A percentile compares a stretch with the other conserved stretches of the same genome.
Conservation (phyloP, 2,113 vertebrate genomes). For the Donacobius atricapilla region DNA sequence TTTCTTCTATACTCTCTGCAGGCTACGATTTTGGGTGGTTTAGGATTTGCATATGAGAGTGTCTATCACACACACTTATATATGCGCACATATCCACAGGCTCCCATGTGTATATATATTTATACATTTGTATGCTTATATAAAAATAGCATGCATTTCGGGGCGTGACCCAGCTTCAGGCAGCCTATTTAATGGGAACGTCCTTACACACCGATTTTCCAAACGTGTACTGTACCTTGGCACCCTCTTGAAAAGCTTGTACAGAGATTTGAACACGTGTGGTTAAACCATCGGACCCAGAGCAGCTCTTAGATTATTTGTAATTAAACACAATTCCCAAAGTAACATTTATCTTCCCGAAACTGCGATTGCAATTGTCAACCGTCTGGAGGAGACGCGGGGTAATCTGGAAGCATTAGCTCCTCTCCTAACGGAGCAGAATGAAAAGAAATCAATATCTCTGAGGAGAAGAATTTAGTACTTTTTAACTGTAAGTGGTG, state of each 20-base stretch:
- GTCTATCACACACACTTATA: background rate
- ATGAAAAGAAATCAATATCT: conserved; percentile 87
- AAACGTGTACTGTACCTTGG: background rate
- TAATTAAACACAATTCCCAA: conserved; percentile 86
- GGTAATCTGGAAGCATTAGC: conserved; percentile 75
- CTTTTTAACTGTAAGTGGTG: conserved; percentile 68
- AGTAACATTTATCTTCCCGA: conserved; percentile 86
- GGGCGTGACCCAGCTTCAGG: background rate
- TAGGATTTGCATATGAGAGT: background rate
- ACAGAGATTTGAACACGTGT: conserved; percentile 65
- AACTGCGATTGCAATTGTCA: conserved; percentile 80
- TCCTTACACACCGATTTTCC: conserved; percentile 18
- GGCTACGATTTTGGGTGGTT: background rate
- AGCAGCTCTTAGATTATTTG: conserved; percentile 80
- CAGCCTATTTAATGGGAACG: background rate
- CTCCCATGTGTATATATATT: background rate
- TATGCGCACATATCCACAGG: background rate
- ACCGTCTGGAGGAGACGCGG: conserved; percentile 77
- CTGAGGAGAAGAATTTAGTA: conserved; percentile 79
- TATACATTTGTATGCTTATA: background rate
- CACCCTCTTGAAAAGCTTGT: conserved; percentile 37
- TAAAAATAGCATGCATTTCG: background rate
- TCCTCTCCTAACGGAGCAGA: conserved; percentile 71
- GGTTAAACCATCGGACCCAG: conserved; percentile 68
- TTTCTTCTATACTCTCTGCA: background rate